These are phyloP conservation scores for Diachasma alloeum DNA, from an alignment of 1,140 invertebrate genomes.

Conservation along the genomic window DNA sequence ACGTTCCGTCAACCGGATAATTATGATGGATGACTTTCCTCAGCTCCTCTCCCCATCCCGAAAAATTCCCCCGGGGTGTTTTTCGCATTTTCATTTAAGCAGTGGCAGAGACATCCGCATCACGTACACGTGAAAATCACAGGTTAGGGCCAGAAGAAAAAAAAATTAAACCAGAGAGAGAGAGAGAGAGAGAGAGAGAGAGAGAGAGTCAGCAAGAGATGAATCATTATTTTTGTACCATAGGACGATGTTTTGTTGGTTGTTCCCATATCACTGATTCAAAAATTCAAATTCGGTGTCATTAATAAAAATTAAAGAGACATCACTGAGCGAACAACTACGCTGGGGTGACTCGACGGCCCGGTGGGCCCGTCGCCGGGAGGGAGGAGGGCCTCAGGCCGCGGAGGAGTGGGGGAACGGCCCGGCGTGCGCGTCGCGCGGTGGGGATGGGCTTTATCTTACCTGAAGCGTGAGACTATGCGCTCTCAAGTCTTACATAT, in stretches of 20 bases:
- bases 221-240: background rate
- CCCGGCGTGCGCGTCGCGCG: background rate
- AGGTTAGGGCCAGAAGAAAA: background rate
- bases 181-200: background rate
- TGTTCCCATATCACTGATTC: conserved; percentile 65
- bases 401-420: background rate
- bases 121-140: conserved; percentile 33
- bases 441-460: conserved; percentile 57
- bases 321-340: conserved; percentile 49
- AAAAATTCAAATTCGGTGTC: conserved; percentile 64
- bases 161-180: background rate
- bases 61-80: conserved; percentile 30
- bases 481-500: conserved; percentile 50
- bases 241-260: conserved; percentile 6
- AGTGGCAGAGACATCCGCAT: conserved; percentile 22
- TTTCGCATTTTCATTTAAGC: conserved; percentile 29
- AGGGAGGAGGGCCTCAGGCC: background rate
- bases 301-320: conserved; percentile 68
- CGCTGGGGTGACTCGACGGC: conserved; percentile 40
- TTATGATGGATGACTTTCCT: conserved; percentile 54
- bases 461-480: conserved; percentile 65
- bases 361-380: background rate
- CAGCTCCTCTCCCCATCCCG: conserved; percentile 17
- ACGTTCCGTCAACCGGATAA: conserved; percentile 43
- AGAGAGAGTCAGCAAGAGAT: background rate